Conservation (phyloP, 1,140 invertebrate genomes). For the Drosophila nannoptera region DNA sequence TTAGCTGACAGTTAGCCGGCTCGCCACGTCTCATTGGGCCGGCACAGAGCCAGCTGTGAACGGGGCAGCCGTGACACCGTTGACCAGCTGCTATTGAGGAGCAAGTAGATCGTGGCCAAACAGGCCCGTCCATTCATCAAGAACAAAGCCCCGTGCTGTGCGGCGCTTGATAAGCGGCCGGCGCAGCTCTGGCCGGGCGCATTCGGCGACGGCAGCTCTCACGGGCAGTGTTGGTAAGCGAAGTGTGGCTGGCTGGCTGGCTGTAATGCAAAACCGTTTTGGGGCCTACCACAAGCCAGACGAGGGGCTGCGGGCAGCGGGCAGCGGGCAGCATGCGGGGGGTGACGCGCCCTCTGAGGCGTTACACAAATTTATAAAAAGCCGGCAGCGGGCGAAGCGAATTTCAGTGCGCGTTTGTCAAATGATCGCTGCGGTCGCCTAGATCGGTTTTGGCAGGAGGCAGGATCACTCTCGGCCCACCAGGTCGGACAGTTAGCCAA, state of each 20-base stretch:
- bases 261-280: constrained; percentile 63
- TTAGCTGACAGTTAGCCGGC: constrained; percentile 13
- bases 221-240: constrained; percentile 68
- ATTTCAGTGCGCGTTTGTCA: constrained; percentile 64
- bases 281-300: constrained; percentile 25
- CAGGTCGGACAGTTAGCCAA: neutral
- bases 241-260: constrained; percentile 7
- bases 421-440: constrained; percentile 52
- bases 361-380: constrained; percentile 66
- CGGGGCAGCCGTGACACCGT: neutral
- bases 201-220: constrained; percentile 55
- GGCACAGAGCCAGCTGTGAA: neutral
- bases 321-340: too few relatives aligned
- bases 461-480: constrained; percentile 2
- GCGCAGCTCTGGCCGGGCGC: constrained; percentile 16
- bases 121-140: constrained; percentile 6
- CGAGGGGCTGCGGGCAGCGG: neutral
- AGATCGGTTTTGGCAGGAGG: neutral
- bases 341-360: constrained; percentile 22
- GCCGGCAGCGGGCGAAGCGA: constrained; percentile 34
- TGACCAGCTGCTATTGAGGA: constrained; percentile 3
- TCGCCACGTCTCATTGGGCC: constrained; percentile 44
- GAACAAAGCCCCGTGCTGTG: constrained; percentile 43
- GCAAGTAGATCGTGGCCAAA: constrained; percentile 31
- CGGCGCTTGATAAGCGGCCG: constrained; percentile 60